Evolutionary conservation across 2,888 invertebrate genomes (phyloP), one percentile per base, ranked within the genome.

Genomic region (Agrypnus murinus): DNA sequence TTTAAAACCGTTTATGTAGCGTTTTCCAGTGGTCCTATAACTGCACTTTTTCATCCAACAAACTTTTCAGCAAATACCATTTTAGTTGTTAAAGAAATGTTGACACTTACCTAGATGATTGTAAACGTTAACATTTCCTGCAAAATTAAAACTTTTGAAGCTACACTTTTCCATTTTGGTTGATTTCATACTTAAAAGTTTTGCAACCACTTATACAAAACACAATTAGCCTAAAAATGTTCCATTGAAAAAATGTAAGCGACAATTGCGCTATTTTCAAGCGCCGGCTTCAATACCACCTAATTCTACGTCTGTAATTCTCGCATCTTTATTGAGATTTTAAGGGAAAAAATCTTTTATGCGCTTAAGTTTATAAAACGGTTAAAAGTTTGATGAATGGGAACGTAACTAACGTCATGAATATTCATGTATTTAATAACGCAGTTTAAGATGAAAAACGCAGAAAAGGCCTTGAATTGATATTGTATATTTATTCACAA

Each of bases 241-340:
- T 76, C 73, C 75, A 77, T 77, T 76, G 78, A 80, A 81, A 81
- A 82, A 82, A 82, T 80, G 77, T 82, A 81, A 81, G 77, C 81
- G 82, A 79, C 80, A 82, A 81, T 82, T 81, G 80, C 77, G 77
- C 76, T 74, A 78, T 80, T 80, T 80, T 79, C 62, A 77, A 76
- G 77, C 80, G 78, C 68, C 77, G 76, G 76, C 79, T 81, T 82
- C 82, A 82, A 82, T 82, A 80, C 80, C 76, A 75, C 77, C 81
- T 82, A 82, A 82, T 82, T 82, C 80, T 77, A 76, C 78, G 78
- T 79, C 78, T 78, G 81, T 80, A 79, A 76, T 79, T 80, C 80
- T 77, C 79, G 79, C 81, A 74, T 78, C 78, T 78, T 80, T 79
- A 81, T 79, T 79, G 79, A 80, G 78, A 80, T 77, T 77, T 77